Percentiles rank a stretch among this genome's conserved stretches.
Conservation (phyloP, 2,113 vertebrate species). For the Rhea pennata region DNA sequence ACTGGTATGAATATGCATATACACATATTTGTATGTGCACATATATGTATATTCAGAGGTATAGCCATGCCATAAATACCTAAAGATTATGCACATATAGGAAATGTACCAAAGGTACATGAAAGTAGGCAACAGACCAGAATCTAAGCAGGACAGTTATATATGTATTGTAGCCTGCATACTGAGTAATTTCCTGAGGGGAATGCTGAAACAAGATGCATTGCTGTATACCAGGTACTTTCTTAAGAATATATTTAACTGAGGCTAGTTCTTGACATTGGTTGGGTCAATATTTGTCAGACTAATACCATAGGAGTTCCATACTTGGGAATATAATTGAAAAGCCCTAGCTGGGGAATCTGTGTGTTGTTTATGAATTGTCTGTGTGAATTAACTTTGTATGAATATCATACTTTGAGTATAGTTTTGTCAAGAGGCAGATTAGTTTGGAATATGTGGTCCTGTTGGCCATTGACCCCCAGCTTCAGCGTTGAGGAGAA, state of each 20-base stretch:
- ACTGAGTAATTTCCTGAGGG: not conserved
- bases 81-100: not conserved
- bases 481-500: not conserved
- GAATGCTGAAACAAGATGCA: not conserved
- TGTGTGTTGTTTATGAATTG: not conserved
- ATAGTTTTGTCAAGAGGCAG: not conserved
- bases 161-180: not conserved
- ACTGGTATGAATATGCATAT: fast-evolving
- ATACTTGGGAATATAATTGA: not conserved
- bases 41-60: not conserved
- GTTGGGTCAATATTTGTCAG: not conserved
- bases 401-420: not conserved
- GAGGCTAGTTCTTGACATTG: not conserved
- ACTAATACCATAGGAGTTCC: not conserved
- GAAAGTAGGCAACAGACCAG: not conserved
- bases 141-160: not conserved
- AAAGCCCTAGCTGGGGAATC: not conserved
- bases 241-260: not conserved
- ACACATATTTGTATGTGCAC: not conserved
- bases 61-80: not conserved
- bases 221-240: not conserved
- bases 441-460: not conserved
- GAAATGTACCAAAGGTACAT: not conserved
- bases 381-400: not conserved
- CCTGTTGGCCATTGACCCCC: not conserved